Percentiles rank a stretch among this genome's conserved stretches.
These are phyloP conservation scores for Chorisops tibialis DNA, from an alignment of 2,888 invertebrate genomes.

Conservation along the genomic window DNA sequence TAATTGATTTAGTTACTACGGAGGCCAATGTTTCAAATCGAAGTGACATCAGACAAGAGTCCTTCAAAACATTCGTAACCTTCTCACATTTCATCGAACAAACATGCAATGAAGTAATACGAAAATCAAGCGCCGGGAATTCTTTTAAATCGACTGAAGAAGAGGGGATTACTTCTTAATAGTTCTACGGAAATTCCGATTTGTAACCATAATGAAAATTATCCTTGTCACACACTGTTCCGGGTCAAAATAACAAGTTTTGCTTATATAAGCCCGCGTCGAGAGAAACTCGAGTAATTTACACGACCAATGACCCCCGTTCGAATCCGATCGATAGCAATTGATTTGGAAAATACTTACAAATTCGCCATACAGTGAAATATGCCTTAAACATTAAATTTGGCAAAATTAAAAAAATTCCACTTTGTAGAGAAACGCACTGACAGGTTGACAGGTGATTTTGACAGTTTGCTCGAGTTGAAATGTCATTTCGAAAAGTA, in stretches of 20 bases:
- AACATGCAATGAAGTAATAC: constrained; percentile 59
- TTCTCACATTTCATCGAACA: constrained; percentile 80
- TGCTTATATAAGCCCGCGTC: constrained; percentile 10
- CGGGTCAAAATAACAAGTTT: neutral
- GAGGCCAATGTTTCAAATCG: too few species aligned
- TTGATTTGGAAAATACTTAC: constrained; percentile 1
- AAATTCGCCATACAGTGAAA: neutral
- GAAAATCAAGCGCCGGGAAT: too few species aligned
- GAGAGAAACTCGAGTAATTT: too few species aligned
- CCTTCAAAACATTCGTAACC: constrained; percentile 76
- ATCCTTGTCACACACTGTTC: neutral
- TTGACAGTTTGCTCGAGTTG: neutral
- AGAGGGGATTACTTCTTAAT: too few species aligned
- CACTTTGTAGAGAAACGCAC: neutral
- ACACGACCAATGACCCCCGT: too few species aligned
- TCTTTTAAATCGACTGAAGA: too few species aligned
- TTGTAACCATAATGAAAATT: too few species aligned
- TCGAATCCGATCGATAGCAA: too few species aligned
- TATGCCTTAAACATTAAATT: neutral
- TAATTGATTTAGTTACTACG: too few species aligned
- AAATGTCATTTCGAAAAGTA: too few species aligned
- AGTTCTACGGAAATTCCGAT: too few species aligned
- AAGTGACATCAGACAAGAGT: too few species aligned
- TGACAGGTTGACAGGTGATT: constrained; percentile 16
- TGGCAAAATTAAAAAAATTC: neutral